Conservation (phyloP, 1,140 invertebrate species). For the Sitodiplosis mosellana region DNA sequence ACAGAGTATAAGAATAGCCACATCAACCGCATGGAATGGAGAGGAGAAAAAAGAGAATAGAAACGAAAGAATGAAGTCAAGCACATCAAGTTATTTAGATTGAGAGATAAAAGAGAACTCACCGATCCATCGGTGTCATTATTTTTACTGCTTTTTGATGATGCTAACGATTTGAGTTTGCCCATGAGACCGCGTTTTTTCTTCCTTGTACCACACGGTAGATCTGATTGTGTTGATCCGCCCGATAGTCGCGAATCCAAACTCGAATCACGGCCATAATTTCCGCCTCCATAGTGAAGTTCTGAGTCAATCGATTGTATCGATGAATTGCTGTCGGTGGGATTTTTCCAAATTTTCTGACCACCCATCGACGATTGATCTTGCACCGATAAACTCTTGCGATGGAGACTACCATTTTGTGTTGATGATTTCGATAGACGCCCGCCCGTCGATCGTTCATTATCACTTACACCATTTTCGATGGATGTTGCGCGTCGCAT, state of each 20-base stretch:
- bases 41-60: too few species aligned
- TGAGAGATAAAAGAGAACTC: slow-evolving; percentile 2
- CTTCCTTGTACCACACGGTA: slow-evolving; percentile 51
- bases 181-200: slow-evolving; percentile 67
- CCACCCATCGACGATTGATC: slow-evolving; percentile 42
- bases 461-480: slow-evolving; percentile 24
- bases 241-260: slow-evolving; percentile 48
- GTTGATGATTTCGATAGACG: slow-evolving; percentile 22
- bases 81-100: not conserved
- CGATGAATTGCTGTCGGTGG: slow-evolving; percentile 61
- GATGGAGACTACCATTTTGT: slow-evolving; percentile 38
- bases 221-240: slow-evolving; percentile 68
- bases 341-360: slow-evolving; percentile 43
- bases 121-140: slow-evolving; percentile 26
- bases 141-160: slow-evolving; percentile 50
- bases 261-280: slow-evolving; percentile 23
- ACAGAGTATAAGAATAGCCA: too few species aligned
- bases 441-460: slow-evolving; percentile 20
- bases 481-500: slow-evolving; percentile 28
- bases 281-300: slow-evolving; percentile 22
- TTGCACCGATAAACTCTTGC: slow-evolving; percentile 48
- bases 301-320: slow-evolving; percentile 54
- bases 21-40: not conserved
- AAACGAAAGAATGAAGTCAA: not conserved
- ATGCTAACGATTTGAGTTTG: slow-evolving; percentile 66